phyloP scores from a whole-genome alignment of 2,888 invertebrate species.

The Yponomeuta plumbellus region DNA sequence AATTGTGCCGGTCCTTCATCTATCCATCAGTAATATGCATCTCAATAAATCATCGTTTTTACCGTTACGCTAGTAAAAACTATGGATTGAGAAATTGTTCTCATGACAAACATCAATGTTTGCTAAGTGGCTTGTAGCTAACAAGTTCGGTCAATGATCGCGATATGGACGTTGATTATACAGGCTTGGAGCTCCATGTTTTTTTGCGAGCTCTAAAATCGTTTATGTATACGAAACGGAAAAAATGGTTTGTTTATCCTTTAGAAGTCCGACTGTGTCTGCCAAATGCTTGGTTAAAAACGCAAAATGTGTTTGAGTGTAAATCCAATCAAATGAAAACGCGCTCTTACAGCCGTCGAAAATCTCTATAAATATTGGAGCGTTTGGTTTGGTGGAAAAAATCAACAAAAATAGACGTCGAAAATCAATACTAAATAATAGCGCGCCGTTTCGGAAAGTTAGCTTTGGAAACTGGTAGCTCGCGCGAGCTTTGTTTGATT shows the following conservation, averaged over 20 bases:
- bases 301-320: slow-evolving; percentile 27
- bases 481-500: slow-evolving; percentile 63
- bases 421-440: slow-evolving; percentile 69
- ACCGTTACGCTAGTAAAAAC: slow-evolving; percentile 30
- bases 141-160: slow-evolving; percentile 18
- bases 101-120: slow-evolving; percentile 34
- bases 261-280: slow-evolving; percentile 7
- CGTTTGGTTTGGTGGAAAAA: slow-evolving; percentile 37
- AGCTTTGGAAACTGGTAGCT: slow-evolving; percentile 50
- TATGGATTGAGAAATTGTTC: slow-evolving; percentile 42
- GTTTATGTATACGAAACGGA: slow-evolving; percentile 10
- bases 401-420: slow-evolving; percentile 53
- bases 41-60: slow-evolving; percentile 55
- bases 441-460: slow-evolving; percentile 54
- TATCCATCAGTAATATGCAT: slow-evolving; percentile 42
- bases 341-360: slow-evolving; percentile 44
- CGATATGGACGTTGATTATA: slow-evolving; percentile 16
- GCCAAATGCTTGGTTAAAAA: slow-evolving; percentile 10
- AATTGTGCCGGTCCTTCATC: slow-evolving; percentile 44
- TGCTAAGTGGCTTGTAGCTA: slow-evolving; percentile 21
- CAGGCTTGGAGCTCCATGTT: not conserved
- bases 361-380: slow-evolving; percentile 53
- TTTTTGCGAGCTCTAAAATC: slow-evolving; percentile 14
- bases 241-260: slow-evolving; percentile 16
- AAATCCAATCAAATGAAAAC: slow-evolving; percentile 48